Base-by-base conservation (phyloP, 2,113 vertebrate species). In the Pelecanoides urinatrix region DNA sequence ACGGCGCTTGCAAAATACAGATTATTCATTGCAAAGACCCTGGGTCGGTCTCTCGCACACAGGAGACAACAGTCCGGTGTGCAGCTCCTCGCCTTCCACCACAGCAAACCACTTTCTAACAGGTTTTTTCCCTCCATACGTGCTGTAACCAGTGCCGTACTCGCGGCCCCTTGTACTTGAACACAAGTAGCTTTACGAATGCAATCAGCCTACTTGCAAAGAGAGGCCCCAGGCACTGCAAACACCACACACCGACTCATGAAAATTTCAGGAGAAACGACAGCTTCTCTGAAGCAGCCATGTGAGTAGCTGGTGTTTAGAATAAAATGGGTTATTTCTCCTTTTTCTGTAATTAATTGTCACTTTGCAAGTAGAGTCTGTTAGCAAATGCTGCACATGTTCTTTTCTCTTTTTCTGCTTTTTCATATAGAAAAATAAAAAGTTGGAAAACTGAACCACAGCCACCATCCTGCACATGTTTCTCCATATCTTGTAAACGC, bases 261-360 rank as follows among this genome's bases (percentile, higher is more conserved):
- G 96, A 94, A 92, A 94, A 96, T 96, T 97, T 95, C 94, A 92
- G 89, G 75, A 78, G 81, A 85, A 89, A 85, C 90, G 94, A 89
- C 95, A 95, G 87, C 77, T 79, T 52, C 93, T 96, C 86, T 79
- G 58, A 92, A 73, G 87, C 86, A 85, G 89, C 89, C 53, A 45
- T 5, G 53, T 10, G 81, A 95, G 78, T 38, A 90, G 95, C 85
- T 86, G 87, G 87, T 90, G 49, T 72, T 90, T 40, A 42, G 81
- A 82, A 91, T 65, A 72, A 95, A 95, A 85, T 8, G 58, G 53
- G 34, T 65, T 93, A 36, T 89, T 86, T 75, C 74, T 71, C 80
- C 62, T 86, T 56, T 72, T 85, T 45, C 81, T 91, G 66, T 82
- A 95, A 94, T 84, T 84, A 91, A 79, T 68, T 95, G 70, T 65